Percentiles rank a stretch among this genome's conserved stretches.
phyloP scores from a whole-genome alignment of 2,888 invertebrate genomes.

The Sinotaia quadrata region DNA sequence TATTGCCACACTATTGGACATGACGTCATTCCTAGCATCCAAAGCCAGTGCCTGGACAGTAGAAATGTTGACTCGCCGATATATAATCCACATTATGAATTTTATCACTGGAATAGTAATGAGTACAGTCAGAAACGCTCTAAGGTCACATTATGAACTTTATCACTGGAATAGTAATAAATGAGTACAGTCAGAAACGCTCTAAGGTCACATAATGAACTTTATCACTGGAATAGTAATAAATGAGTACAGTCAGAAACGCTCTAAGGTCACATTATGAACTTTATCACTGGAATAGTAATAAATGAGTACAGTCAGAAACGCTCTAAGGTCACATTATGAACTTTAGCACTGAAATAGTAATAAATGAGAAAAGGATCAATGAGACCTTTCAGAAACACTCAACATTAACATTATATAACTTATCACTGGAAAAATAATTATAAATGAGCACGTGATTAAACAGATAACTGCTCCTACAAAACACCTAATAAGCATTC shows the following conservation, averaged over 20 bases:
- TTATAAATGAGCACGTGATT: too few species aligned
- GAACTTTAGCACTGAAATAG: conserved; percentile 1
- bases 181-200: neutral
- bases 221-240: conserved; percentile 3
- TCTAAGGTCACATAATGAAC: neutral
- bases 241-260: neutral
- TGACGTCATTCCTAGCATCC: conserved; percentile 74
- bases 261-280: neutral
- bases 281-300: conserved; percentile 5
- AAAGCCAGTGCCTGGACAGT: conserved; percentile 71
- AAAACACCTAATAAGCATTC: too few species aligned
- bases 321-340: neutral
- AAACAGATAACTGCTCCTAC: too few species aligned
- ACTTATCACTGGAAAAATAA: too few species aligned
- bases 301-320: neutral
- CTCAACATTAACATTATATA: too few species aligned
- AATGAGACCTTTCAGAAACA: too few species aligned
- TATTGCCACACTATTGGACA: conserved; percentile 73
- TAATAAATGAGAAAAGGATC: too few species aligned
- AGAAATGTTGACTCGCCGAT: conserved; percentile 48
- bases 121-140: neutral
- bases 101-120: conserved; percentile 59
- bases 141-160: neutral
- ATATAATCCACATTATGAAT: conserved; percentile 63
- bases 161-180: conserved; percentile 5